Base-by-base conservation (phyloP, 2,113 vertebrate species). In the Carettochelys insculpta region DNA sequence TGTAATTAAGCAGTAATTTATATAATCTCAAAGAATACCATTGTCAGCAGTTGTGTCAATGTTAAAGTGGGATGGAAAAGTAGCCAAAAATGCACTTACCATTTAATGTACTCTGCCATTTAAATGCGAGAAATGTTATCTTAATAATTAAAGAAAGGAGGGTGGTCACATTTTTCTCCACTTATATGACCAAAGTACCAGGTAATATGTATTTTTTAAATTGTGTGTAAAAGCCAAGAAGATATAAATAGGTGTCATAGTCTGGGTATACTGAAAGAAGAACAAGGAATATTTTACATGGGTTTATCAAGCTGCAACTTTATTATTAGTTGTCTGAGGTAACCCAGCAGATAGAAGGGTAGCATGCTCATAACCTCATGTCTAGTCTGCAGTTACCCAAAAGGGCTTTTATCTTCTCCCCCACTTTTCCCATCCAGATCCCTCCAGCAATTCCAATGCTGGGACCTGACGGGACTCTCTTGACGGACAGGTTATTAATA, bases 1-100 rank as follows among this genome's bases (percentile, higher is more conserved):
- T 52, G 24, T 53, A 61, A 82, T 90, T 80, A 89, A 77, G 73
- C 13, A 52, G 8, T 80, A 83, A 81, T 79, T 79, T 89, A 71
- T 90, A 94, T 80, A 31, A 9, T 83, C 91, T 83, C 27, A 58
- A 41, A 82, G 88, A 83, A 34, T 83, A 73, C 77, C 52, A 38
- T 90, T 94, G 84, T 92, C 47, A 88, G 78, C 86, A 79, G 80
- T 4, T 0, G 25, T 93, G n/a, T 95, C 83, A 90, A 87, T 80
- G 68, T 85, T 95, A 38, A 94, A 41, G 77, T 73, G 87, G 90
- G 85, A 85, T 90, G 86, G 29, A 91, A 94, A 83, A 92, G 71
- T 82, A 86, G 83, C 41, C 48, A 76, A 38, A 80, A 84, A 92
- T 61, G 41, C 80, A 83, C 92, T 92, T 94, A 83, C 90, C 94